A percentile compares a stretch with the other conserved stretches of the same genome.
Conservation (phyloP, 1,140 invertebrate genomes). For the Caerostris extrusa region DNA sequence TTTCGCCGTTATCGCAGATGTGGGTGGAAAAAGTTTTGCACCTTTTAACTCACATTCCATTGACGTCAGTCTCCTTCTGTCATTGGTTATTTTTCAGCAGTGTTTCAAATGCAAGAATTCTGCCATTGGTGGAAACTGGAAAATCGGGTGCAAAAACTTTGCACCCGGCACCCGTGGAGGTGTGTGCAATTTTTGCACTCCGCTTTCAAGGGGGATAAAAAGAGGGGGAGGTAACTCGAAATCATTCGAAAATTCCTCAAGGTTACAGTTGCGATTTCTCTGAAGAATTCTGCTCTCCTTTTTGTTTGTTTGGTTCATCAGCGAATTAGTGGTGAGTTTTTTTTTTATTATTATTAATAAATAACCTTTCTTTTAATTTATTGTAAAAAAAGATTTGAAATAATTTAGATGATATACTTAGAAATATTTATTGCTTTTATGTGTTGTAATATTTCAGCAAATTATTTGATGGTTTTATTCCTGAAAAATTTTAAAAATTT, state of each 20-base stretch:
- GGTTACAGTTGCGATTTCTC: background rate
- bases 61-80: background rate
- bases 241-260: background rate
- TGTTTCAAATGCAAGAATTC: background rate
- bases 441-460: too few relatives aligned
- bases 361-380: too few relatives aligned
- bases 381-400: too few relatives aligned
- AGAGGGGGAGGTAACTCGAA: background rate
- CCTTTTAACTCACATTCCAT: background rate
- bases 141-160: background rate
- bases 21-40: background rate
- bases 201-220: background rate
- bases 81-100: background rate
- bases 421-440: too few relatives aligned
- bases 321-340: background rate
- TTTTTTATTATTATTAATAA: background rate
- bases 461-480: too few relatives aligned
- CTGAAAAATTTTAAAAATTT: too few relatives aligned
- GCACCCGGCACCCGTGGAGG: background rate
- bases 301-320: background rate
- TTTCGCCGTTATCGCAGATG: background rate
- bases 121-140: background rate
- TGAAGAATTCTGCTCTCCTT: background rate
- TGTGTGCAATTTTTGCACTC: conserved; percentile 3
- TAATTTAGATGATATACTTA: too few relatives aligned